Evolutionary conservation across 2,113 vertebrate genomes (phyloP), one percentile per base, ranked within the genome.

Genomic region (Hyaena hyaena): DNA sequence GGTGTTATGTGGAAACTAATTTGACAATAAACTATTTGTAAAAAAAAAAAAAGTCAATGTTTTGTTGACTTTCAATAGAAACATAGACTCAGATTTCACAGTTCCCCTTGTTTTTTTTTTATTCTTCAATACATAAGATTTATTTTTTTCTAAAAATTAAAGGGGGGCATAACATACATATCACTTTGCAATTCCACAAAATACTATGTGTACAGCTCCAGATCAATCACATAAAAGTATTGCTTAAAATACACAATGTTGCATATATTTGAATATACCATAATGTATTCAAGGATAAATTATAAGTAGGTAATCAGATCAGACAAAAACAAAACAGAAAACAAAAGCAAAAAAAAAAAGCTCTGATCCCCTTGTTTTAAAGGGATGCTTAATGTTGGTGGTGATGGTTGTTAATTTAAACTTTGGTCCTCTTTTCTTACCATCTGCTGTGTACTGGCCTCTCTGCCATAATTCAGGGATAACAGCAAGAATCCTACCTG

Each of bases 391-490:
- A 97, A 63, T 89, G 61, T 93, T 97, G 63, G 68, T 92, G 28
- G 48, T 92, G 69, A 95, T 97, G 86, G 85, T 85, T 98, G 86
- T 93, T 97, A 95, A 94, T 96, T 97, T 97, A 91, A 96, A 95
- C 82, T 97, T 95, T 88, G 80, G 82, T 84, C 45, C 10, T 94
- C 61, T 92, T 96, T 97, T 95, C 66, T 96, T 80, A 88, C 96
- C 96, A 97, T 97, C 93, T 98, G 90, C 91, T 92, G 39, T 95
- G 11, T 81, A 88, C n/a, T 85, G 33, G 73, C 55, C 61, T 92
- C 68, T 92, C 50, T 73, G 66, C 96, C 89, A 97, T 74, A 96
- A n/a, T 55, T 96, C 87, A 96, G 39, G 50, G 74, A 91, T 68
- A 98, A 76, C 53, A 95, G 69, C 55, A 96, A 97, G 71, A 86